Conservation (phyloP, 2,888 invertebrate genomes). For the Quadriops clusia region DNA sequence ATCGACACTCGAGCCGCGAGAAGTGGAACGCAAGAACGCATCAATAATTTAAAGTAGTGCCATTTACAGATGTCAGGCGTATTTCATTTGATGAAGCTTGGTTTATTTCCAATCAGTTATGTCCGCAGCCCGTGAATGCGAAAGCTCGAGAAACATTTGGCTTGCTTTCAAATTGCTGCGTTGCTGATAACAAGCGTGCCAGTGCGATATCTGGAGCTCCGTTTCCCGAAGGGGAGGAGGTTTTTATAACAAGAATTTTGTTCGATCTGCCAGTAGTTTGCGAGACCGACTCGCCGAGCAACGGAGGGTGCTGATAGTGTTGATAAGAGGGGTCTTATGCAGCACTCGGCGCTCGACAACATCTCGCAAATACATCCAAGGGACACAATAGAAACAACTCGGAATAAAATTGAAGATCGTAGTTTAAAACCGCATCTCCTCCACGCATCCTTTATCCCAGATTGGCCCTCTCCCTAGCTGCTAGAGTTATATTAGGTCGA, state of each 20-base stretch:
- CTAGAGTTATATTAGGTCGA: too few relatives aligned
- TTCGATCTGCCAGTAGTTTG: conserved; percentile 19
- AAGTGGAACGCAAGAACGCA: too few relatives aligned
- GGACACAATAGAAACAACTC: conserved; percentile 9
- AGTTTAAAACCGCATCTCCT: too few relatives aligned
- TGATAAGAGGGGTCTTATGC: conserved; percentile 19
- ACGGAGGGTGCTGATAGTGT: conserved; percentile 20
- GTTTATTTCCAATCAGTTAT: conserved; percentile 21
- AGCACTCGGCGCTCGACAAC: conserved; percentile 21
- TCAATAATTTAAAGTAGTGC: too few relatives aligned
- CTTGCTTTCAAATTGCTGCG: conserved; percentile 24
- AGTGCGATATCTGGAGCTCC: too few relatives aligned
- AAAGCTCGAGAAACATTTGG: conserved; percentile 22
- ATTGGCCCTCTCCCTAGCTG: too few relatives aligned
- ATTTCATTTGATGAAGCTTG: conserved; percentile 11
- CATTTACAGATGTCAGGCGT: too few relatives aligned
- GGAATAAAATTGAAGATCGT: too few relatives aligned
- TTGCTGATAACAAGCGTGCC: conserved; percentile 22
- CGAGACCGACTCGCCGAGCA: conserved; percentile 13
- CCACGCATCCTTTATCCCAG: too few relatives aligned
- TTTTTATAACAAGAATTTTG: conserved; percentile 24
- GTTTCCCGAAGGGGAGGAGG: too few relatives aligned
- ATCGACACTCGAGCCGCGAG: too few relatives aligned
- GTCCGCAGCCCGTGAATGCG: conserved; percentile 13
- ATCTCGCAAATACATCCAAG: conserved; percentile 16